Percentiles rank a stretch among this genome's conserved stretches.
These are phyloP conservation scores for Anguilla pacifica DNA, from an alignment of 2,797 vertebrate species.

Conservation along the genomic window DNA sequence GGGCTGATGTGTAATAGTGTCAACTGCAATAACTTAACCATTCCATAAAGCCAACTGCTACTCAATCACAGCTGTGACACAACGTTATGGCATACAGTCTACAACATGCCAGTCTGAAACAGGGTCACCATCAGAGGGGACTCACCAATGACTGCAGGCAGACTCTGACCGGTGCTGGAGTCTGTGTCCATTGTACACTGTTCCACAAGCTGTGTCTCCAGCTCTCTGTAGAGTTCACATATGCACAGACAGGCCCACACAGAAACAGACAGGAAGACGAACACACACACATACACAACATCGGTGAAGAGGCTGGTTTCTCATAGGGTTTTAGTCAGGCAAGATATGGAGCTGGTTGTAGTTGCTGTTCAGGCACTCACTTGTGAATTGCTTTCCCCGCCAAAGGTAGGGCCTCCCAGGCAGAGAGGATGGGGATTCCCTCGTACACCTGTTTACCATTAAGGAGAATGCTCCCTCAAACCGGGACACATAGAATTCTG, in stretches of 20 bases:
- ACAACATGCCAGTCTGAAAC: background rate
- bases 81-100: background rate
- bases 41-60: background rate
- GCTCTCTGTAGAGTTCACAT: slow-evolving; percentile 74
- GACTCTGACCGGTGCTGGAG: slow-evolving; percentile 82
- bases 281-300: background rate
- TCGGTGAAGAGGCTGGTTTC: background rate
- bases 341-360: background rate
- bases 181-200: slow-evolving; percentile 92
- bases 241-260: background rate
- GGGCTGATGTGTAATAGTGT: background rate
- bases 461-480: slow-evolving; percentile 52
- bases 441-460: slow-evolving; percentile 86
- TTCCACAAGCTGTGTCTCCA: slow-evolving; percentile 84
- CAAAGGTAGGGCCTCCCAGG: slow-evolving; percentile 93
- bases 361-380: slow-evolving; percentile 71
- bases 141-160: slow-evolving; percentile 87
- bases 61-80: background rate
- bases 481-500: background rate
- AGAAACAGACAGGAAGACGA: slow-evolving; percentile 11
- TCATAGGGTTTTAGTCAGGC: background rate
- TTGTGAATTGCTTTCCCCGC: slow-evolving; percentile 95
- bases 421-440: slow-evolving; percentile 89
- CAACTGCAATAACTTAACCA: background rate
- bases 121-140: background rate